phyloP scores from a whole-genome alignment of 2,113 vertebrate genomes.

The Hylia prasina region DNA sequence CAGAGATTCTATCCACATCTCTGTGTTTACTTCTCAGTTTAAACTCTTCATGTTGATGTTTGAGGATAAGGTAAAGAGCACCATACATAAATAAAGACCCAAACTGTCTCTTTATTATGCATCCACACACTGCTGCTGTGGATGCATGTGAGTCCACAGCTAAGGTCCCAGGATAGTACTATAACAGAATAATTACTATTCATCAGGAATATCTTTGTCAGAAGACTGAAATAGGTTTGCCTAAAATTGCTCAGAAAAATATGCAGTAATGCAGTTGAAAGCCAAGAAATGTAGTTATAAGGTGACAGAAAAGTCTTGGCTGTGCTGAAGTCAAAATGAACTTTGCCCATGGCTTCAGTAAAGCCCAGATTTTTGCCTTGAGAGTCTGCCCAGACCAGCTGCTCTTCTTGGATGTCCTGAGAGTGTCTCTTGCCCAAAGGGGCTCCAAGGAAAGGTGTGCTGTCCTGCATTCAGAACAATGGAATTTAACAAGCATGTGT shows the following conservation, averaged over 20 bases:
- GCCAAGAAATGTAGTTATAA: slow-evolving; percentile 20
- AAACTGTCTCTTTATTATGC: slow-evolving; percentile 12
- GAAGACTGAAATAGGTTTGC: not conserved
- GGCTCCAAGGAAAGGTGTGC: not conserved
- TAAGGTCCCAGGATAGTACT: not conserved
- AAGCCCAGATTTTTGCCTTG: slow-evolving; percentile 29
- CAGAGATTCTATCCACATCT: not conserved
- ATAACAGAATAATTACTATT: not conserved
- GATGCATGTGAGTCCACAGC: not conserved
- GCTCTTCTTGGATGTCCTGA: not conserved
- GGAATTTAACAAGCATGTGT: not conserved
- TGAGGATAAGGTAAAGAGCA: not conserved
- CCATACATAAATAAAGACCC: not conserved
- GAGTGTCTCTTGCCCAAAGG: not conserved
- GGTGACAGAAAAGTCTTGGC: slow-evolving; percentile 33
- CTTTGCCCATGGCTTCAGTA: not conserved
- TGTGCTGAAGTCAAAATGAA: not conserved
- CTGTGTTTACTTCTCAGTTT: not conserved
- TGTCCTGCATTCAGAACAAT: not conserved
- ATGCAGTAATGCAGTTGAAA: not conserved
- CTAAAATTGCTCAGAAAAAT: slow-evolving; percentile 25
- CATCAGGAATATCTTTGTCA: slow-evolving; percentile 13
- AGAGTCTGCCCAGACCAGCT: slow-evolving; percentile 24
- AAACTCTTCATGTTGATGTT: not conserved
- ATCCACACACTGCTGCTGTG: not conserved